Evolutionary conservation across 2,113 vertebrate genomes (phyloP).

Genomic region (Sturnira hondurensis): DNA sequence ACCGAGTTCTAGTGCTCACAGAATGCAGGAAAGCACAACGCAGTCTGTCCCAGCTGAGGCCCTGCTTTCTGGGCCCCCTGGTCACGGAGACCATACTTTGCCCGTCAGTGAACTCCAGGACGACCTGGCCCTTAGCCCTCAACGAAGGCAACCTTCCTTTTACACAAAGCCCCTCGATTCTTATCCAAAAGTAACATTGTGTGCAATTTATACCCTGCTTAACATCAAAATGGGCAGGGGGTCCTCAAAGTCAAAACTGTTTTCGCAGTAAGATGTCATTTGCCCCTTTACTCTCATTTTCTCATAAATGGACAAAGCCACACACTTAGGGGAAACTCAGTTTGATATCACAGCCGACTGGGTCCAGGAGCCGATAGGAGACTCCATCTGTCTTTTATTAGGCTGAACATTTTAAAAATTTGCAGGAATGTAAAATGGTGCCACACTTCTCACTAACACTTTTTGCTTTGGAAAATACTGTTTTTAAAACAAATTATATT

Average conservation of each 20-base stretch:
- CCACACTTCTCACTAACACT: background rate
- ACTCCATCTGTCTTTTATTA: conserved; percentile 28
- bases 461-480: conserved; percentile 15
- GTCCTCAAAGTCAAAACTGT: background rate
- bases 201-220: background rate
- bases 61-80: background rate
- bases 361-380: background rate
- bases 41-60: background rate
- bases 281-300: background rate
- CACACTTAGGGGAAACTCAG: background rate
- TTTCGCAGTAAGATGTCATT: background rate
- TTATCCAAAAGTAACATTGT: background rate
- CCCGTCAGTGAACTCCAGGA: background rate
- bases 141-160: background rate
- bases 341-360: background rate
- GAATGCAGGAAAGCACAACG: background rate
- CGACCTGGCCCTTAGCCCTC: background rate
- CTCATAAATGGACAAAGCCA: background rate
- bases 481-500: background rate
- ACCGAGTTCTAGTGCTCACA: background rate
- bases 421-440: conserved; percentile 38
- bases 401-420: background rate
- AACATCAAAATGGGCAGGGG: background rate
- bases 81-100: background rate
- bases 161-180: background rate